These are phyloP conservation scores for Keiferia lycopersicella DNA, from an alignment of 2,888 invertebrate genomes.

Conservation along the genomic window DNA sequence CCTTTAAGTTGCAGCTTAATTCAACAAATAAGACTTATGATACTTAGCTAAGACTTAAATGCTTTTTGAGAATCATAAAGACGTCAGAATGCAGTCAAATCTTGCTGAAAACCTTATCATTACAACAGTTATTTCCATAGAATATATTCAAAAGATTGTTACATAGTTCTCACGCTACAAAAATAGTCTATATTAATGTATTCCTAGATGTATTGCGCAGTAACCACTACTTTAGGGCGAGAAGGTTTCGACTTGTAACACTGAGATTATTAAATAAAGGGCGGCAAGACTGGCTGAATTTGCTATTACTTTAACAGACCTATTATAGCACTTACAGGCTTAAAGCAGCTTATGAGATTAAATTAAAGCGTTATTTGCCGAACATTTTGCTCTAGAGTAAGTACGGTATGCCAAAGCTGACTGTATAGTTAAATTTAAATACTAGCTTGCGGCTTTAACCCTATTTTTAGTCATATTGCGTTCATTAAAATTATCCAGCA, in stretches of 20 bases:
- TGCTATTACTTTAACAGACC: constrained; percentile 10
- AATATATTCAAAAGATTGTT: background rate
- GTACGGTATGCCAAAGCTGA: background rate
- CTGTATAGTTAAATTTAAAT: constrained; percentile 3
- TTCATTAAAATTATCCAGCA: constrained; percentile 1
- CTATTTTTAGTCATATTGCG: constrained; percentile 8
- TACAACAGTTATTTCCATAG: constrained; percentile 9
- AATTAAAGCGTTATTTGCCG: background rate
- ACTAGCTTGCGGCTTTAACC: background rate
- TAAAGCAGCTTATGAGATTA: background rate
- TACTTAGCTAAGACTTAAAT: constrained; percentile 19
- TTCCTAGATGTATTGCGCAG: constrained; percentile 20
- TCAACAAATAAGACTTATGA: constrained; percentile 12
- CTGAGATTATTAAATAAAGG: constrained; percentile 23
- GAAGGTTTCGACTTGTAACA: constrained; percentile 26
- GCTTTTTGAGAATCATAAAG: constrained; percentile 8
- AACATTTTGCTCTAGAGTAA: background rate
- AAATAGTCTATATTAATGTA: constrained; percentile 17
- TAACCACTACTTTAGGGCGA: constrained; percentile 21
- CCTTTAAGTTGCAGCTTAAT: background rate
- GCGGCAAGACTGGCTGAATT: constrained; percentile 21
- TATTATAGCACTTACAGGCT: constrained; percentile 4
- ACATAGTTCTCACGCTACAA: constrained; percentile 14
- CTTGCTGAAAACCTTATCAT: constrained; percentile 17
- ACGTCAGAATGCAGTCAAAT: constrained; percentile 4